A percentile compares a stretch with the other conserved stretches of the same genome.
These are phyloP conservation scores for Menidia menidia DNA, from an alignment of 2,797 vertebrate species.

Conservation along the genomic window DNA sequence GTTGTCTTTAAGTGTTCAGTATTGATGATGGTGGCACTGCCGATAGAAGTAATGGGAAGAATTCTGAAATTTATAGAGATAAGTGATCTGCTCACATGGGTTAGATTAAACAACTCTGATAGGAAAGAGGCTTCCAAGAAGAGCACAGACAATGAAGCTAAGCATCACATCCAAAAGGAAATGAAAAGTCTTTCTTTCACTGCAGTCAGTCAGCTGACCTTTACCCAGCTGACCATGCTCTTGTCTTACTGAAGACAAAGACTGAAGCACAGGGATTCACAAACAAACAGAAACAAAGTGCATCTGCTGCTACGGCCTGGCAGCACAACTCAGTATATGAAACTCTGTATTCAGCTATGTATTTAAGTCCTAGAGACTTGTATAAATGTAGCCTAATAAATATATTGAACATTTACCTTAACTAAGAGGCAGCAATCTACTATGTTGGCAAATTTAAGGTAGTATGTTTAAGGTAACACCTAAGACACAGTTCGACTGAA, in stretches of 20 bases:
- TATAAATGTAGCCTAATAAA: neutral
- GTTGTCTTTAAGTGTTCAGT: neutral
- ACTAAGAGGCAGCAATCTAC: no score
- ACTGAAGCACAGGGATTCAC: neutral
- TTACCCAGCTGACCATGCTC: neutral
- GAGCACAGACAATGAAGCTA: neutral
- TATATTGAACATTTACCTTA: no score
- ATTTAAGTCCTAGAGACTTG: neutral
- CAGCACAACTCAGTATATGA: neutral
- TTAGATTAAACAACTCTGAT: neutral
- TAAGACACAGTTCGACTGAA: no score
- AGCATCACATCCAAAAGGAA: neutral
- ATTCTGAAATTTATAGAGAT: neutral
- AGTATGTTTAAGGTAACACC: no score
- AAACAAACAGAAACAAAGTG: neutral
- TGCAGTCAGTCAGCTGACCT: neutral
- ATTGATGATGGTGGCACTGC: neutral
- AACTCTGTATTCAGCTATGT: neutral
- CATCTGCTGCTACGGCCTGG: neutral
- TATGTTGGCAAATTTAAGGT: no score
- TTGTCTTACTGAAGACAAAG: neutral
- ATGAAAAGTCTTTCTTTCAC: neutral
- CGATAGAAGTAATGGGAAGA: neutral
- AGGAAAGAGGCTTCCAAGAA: neutral
- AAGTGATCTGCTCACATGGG: neutral